These are phyloP conservation scores for Drosophila bipectinata DNA, from an alignment of 1,140 invertebrate genomes.

Conservation along the genomic window DNA sequence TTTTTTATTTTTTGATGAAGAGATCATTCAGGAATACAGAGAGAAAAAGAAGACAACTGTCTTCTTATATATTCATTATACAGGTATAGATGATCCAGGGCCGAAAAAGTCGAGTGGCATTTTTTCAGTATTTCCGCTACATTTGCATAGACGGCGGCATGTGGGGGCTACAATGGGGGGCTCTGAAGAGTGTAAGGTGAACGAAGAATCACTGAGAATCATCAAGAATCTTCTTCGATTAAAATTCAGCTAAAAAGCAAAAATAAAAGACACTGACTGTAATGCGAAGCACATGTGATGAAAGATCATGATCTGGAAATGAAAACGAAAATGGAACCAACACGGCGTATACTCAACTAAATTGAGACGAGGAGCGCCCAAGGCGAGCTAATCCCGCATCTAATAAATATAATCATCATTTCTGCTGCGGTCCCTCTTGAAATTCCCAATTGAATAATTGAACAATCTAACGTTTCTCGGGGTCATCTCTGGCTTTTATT, in stretches of 20 bases:
- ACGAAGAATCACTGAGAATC: constrained; percentile 8
- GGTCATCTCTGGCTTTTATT: constrained; percentile 5
- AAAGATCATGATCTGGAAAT: constrained; percentile 5
- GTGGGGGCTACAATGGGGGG: constrained; percentile 11
- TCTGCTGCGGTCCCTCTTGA: constrained; percentile 19
- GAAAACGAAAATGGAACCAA: constrained; percentile 6
- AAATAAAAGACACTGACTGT: neutral
- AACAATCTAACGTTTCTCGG: constrained; percentile 54
- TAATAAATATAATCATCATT: constrained; percentile 69
- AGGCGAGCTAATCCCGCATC: constrained; percentile 59
- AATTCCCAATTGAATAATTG: constrained; percentile 74
- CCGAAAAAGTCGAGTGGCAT: constrained; percentile 40
- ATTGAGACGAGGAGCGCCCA: constrained; percentile 18
- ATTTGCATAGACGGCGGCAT: constrained; percentile 63
- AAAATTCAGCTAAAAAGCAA: neutral
- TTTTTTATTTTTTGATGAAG: constrained; percentile 29
- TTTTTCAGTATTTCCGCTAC: constrained; percentile 72
- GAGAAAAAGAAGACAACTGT: neutral
- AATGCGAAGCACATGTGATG: constrained; percentile 21
- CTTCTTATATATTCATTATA: constrained; percentile 17
- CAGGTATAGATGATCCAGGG: constrained; percentile 36
- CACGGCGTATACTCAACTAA: constrained; percentile 65
- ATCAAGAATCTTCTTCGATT: constrained; percentile 1
- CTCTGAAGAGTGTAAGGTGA: constrained; percentile 22
- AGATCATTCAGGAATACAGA: constrained; percentile 31